Conservation (phyloP, 2,113 vertebrate species). For the Coptodon rendalli region DNA sequence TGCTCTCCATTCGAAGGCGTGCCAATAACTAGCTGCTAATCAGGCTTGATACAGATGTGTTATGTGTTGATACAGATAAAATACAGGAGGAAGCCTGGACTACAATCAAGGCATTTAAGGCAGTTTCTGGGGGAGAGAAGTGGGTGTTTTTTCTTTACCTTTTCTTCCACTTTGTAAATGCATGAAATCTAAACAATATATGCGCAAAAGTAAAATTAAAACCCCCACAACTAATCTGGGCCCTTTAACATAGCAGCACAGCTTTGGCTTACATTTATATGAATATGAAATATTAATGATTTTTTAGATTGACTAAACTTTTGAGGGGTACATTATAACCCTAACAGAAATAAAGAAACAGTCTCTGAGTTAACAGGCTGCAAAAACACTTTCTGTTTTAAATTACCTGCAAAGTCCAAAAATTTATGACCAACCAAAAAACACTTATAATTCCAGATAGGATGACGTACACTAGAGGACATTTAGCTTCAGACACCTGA, state of each 20-base stretch:
- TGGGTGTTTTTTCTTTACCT: background rate
- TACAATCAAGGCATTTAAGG: background rate
- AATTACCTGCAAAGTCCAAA: background rate
- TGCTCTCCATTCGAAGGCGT: background rate
- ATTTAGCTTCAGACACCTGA: background rate
- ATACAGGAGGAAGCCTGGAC: background rate
- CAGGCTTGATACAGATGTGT: background rate
- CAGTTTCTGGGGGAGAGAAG: background rate
- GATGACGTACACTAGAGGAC: background rate
- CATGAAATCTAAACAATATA: background rate
- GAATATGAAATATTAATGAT: background rate
- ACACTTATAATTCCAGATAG: background rate
- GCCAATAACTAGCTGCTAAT: background rate
- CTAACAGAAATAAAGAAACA: background rate
- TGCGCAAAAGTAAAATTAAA: background rate
- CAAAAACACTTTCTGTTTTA: background rate
- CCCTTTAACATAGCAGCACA: background rate
- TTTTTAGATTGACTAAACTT: background rate
- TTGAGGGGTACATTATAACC: background rate
- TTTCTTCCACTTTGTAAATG: background rate
- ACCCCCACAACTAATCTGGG: background rate
- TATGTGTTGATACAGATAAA: background rate
- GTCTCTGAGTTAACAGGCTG: background rate
- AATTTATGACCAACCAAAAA: background rate
- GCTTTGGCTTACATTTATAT: background rate